Evolutionary conservation across 2,113 vertebrate genomes (phyloP).

Genomic region (Patagioenas fasciata): DNA sequence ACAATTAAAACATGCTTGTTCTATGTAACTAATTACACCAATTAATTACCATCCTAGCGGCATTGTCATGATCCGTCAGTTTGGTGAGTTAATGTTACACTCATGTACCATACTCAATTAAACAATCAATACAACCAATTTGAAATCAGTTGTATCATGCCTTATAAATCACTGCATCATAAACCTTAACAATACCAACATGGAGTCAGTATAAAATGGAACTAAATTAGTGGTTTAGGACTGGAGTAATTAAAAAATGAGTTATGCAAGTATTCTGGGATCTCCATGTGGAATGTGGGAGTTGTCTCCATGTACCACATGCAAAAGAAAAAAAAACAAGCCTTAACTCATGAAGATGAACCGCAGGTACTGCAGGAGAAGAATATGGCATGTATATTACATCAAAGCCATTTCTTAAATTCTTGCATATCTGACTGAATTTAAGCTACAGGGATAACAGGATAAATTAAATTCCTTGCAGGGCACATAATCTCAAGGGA

Average conservation of each 20-base stretch:
- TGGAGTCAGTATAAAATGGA: slow-evolving; percentile 28
- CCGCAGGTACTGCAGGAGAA: background rate
- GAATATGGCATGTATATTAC: background rate
- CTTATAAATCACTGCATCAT: slow-evolving; percentile 66
- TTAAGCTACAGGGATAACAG: no score
- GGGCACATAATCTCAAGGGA: background rate
- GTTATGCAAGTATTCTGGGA: background rate
- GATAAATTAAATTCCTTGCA: background rate
- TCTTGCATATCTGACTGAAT: background rate
- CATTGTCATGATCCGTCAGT: background rate
- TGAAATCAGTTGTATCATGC: slow-evolving; percentile 50
- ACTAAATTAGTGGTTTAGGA: slow-evolving; percentile 56
- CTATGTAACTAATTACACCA: background rate
- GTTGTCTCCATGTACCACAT: background rate
- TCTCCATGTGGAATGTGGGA: background rate
- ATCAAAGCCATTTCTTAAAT: background rate
- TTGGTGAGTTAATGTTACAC: background rate
- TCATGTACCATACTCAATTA: background rate
- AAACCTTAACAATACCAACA: slow-evolving; percentile 67
- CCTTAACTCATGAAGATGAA: background rate
- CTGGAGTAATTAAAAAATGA: slow-evolving; percentile 34
- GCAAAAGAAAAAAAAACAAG: background rate
- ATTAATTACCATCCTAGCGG: background rate
- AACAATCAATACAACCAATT: slow-evolving; percentile 43
- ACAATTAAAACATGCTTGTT: background rate